Base-by-base conservation (phyloP, 2,888 invertebrate genomes). In the Parnassius glacialis region DNA sequence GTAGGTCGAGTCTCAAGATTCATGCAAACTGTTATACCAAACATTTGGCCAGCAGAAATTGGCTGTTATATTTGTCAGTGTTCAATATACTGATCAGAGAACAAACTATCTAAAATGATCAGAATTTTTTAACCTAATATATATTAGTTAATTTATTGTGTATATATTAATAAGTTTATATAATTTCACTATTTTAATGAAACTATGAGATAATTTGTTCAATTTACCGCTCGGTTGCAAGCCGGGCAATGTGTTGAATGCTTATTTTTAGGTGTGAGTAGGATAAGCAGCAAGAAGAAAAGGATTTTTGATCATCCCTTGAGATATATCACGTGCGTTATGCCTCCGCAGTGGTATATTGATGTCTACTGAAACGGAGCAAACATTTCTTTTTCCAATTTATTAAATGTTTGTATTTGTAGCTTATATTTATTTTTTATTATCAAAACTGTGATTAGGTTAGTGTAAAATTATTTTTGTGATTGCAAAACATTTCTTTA, bases 271-370 rank as follows among this genome's bases (percentile, higher is more conserved):
- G 90, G 90, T 90, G 87, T 85, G 82, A 80, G 78, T 90, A 89
- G 87, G 76, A 74, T 85, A 75, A 73, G 81, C 84, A 70, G 85
- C 86, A 78, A 78, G 88, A 85, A 92, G 92, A 85, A 85, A 94
- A 94, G 94, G 94, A 93, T 94, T 94, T 94, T 94, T 94, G 94
- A 94, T 92, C 94, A 94, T 92, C 92, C 86, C 82, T 78, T 72
- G 66, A 73, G 78, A 85, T 86, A 85, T 88, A 88, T 80, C 88
- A 81, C 87, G 75, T 75, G 85, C 81, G 79, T 69, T 70, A 25
- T 51, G 74, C 71, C 77, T 72, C 76, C 78, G 85, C 85, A 71
- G 80, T 83, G 87, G 80, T 87, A 86, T 88, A 84, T 83, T 79
- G 72, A 74, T 72, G 72, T 84, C 85, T 80, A 84, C 86, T 80